Evolutionary conservation across 2,113 vertebrate genomes (phyloP).

Genomic region (Pipra filicauda): DNA sequence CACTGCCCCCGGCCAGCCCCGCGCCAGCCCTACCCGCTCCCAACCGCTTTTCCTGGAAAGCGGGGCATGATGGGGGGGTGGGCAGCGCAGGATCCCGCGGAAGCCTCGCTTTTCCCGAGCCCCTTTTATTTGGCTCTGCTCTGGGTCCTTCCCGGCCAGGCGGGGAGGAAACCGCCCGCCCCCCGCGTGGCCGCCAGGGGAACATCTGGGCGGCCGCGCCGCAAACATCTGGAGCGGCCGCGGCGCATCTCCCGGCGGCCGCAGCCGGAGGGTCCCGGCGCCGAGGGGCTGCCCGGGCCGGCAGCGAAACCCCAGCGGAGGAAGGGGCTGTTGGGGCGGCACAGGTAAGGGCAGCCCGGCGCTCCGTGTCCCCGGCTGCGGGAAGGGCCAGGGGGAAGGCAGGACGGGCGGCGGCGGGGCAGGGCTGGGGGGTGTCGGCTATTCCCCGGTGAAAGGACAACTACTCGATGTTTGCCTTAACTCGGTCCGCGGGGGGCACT

Average conservation of each 20-base stretch:
- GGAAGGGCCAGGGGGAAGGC: not conserved
- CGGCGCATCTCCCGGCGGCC: not conserved
- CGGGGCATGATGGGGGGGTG: not conserved
- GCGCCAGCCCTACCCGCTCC: not conserved
- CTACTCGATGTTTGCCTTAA: not conserved
- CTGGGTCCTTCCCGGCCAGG: not conserved
- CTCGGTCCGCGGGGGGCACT: not conserved
- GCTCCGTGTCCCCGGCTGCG: fast-evolving
- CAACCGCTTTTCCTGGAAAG: not conserved
- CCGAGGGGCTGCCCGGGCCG: not conserved
- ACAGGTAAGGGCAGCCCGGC: conserved; percentile 52
- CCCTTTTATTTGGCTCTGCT: not conserved
- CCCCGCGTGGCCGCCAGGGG: conserved; percentile 28
- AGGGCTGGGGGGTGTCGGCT: not conserved
- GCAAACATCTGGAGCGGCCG: conserved; percentile 55
- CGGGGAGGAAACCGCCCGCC: not conserved
- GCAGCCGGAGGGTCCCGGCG: not conserved
- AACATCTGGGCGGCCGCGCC: conserved; percentile 68
- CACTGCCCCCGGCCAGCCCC: not conserved
- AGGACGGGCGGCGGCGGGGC: not conserved
- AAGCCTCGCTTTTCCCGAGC: not conserved
- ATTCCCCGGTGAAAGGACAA: not conserved
- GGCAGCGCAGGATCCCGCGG: not conserved
- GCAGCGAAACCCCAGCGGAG: not conserved
- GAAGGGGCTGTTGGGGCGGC: conserved; percentile 2